Percentiles rank a stretch among this genome's conserved stretches.
phyloP scores from a whole-genome alignment of 1,140 invertebrate species.

The Drosophila nebulosa region DNA sequence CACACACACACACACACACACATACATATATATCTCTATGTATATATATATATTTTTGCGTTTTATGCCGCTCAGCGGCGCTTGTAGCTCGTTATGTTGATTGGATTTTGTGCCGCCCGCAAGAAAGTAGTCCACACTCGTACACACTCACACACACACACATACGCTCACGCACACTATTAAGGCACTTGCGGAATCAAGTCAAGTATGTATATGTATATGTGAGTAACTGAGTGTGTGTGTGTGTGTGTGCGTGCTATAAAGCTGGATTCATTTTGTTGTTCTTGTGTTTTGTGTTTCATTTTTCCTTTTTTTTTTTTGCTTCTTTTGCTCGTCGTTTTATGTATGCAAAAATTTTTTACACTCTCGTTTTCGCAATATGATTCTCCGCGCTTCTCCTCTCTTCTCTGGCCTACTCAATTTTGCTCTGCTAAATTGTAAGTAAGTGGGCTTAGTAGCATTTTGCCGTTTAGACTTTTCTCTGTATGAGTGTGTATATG shows the following conservation, averaged over 20 bases:
- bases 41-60: conserved; percentile 50
- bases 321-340: conserved; percentile 48
- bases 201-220: conserved; percentile 61
- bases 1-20: conserved; percentile 27
- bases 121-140: conserved; percentile 69
- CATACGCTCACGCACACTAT: conserved; percentile 62
- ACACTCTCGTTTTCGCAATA: conserved; percentile 74
- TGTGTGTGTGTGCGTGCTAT: conserved; percentile 55
- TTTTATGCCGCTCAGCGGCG: conserved; percentile 77
- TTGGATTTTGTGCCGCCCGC: conserved; percentile 77
- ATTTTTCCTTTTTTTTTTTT: conserved; percentile 38
- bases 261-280: conserved; percentile 76
- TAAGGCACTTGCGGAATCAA: conserved; percentile 74
- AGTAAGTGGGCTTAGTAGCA: conserved; percentile 79
- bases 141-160: conserved; percentile 13
- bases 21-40: neutral
- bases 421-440: conserved; percentile 68
- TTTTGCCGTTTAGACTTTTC: conserved; percentile 63
- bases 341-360: conserved; percentile 74
- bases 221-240: conserved; percentile 14
- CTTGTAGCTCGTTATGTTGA: conserved; percentile 78
- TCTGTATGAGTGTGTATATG: conserved; percentile 5
- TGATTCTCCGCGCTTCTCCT: conserved; percentile 45
- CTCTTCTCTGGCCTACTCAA: conserved; percentile 14
- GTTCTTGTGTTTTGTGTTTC: neutral